Base-by-base conservation (phyloP, 37 sponge, comb jelly and placozoan species). In the Diacarnus erythraeanus region DNA sequence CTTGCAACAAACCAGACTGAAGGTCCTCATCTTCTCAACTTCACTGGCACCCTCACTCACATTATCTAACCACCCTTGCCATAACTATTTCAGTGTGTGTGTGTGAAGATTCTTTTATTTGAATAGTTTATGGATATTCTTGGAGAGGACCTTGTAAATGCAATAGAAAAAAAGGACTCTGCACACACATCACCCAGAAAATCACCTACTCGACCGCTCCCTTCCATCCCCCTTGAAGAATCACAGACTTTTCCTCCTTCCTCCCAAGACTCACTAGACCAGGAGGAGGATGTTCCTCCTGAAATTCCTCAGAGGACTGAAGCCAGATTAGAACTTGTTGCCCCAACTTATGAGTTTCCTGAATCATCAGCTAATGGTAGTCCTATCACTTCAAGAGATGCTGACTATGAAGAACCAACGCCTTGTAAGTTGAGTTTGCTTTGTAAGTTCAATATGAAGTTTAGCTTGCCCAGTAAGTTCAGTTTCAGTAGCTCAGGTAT, bases 381-480 rank as follows among this genome's bases (percentile, higher is more conserved):
- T 12, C 51, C 51, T 12, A 12, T 47, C 10, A 47, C 51, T 15
- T 15, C 51, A 6, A 15, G 10, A 15, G 51, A 47, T 47, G 27
- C 61, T 21, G 61, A 60, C 22, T 60, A 60, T 25, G 61, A 60
- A 25, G n/a, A 20, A 60, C 23, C 61, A 21, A 17, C 61, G 6
- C 61, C 61, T 26, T 60, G 61, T 60, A 25, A 60, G 61, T 60
- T n/a, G n/a, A n/a, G n/a, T n/a, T n/a, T n/a, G n/a, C n/a, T n/a
- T n/a, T n/a, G n/a, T n/a, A n/a, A n/a, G n/a, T n/a, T n/a, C n/a
- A n/a, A n/a, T n/a, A n/a, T n/a, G n/a, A n/a, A n/a, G n/a, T n/a
- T n/a, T n/a, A n/a, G n/a, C n/a, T n/a, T n/a, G n/a, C n/a, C n/a
- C n/a, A n/a, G n/a, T n/a, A n/a, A n/a, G n/a, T n/a, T n/a, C n/a